Percentiles rank a stretch among this genome's conserved stretches.
Evolutionary conservation across 2,113 vertebrate genomes (phyloP).

Genomic region (Circaetus gallicus): DNA sequence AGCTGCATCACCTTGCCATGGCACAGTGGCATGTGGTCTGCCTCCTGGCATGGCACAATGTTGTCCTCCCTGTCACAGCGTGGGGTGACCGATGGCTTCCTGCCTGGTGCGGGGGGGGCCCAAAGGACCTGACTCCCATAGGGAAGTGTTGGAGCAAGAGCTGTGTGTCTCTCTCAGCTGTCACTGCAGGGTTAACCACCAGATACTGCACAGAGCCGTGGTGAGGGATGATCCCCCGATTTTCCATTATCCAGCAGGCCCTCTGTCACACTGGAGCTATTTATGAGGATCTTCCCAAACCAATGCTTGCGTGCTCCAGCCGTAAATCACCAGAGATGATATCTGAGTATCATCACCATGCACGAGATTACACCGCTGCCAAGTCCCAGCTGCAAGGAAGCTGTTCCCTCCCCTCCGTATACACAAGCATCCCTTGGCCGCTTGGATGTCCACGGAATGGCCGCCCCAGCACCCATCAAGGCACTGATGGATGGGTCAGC

Average conservation of each 20-base stretch:
- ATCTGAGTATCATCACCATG: conserved; percentile 36
- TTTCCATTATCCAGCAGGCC: conserved; percentile 55
- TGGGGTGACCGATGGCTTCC: not conserved
- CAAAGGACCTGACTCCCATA: not conserved
- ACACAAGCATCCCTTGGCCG: not conserved
- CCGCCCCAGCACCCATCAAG: rapidly evolving
- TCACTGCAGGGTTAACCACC: not conserved
- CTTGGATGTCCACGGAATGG: rapidly evolving
- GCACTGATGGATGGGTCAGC: not conserved
- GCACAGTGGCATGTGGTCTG: not conserved
- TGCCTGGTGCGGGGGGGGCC: rapidly evolving
- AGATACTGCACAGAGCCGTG: not conserved
- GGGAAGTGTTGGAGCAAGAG: not conserved
- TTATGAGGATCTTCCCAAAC: conserved; percentile 49
- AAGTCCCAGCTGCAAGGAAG: conserved; percentile 40
- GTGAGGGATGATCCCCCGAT: not conserved
- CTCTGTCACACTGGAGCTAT: not conserved
- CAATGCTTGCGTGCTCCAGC: not conserved
- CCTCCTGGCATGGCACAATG: not conserved
- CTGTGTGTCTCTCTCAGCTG: not conserved
- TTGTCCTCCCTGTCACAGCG: not conserved
- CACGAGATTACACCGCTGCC: conserved; percentile 18
- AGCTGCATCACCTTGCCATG: not conserved
- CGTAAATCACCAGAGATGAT: conserved; percentile 33
- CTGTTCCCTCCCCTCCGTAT: not conserved